Evolutionary conservation across 2,888 invertebrate genomes (phyloP), one percentile per base, ranked within the genome.

Genomic region (Cephus pygmeus): DNA sequence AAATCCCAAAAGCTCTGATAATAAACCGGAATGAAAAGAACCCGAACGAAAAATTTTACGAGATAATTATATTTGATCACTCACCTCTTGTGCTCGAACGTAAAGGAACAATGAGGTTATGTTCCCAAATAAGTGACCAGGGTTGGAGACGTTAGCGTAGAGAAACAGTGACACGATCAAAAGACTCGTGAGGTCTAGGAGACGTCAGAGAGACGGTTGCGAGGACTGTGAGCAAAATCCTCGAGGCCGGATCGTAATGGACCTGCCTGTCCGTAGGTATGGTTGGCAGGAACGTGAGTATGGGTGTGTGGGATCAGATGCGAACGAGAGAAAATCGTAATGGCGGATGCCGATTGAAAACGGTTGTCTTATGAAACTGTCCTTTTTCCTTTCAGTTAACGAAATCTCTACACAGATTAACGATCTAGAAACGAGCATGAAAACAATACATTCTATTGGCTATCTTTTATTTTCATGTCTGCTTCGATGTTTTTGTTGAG

Each of bases 171-270:
- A 23, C 56, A 56, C 56, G 56, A 56, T 56, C 56, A 56, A 40
- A 40, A 56, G 56, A 56, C 56, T 56, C 56, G 56, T 56, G 56
- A 56, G 56, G 23, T 56, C 56, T 56, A 56, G 56, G 23, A 56
- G 23, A 56, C 56, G 23, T 23, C 56, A 56, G 56, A 56, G 56
- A 56, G 56, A 56, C 9, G 56, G 88, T 88, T 87, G 87, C 87
- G 84, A 89, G 86, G 83, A 86, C 88, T 88, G 87, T 86, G 88
- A 90, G 86, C 85, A 83, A 86, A 87, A 88, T 88, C 86, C 56
- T 56, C 56, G 56, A 56, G 56, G 56, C 56, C 56, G 56, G 23
- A 56, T 56, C 56, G 56, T 56, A 56, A 56, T 56, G 56, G 56
- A 56, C 56, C 56, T 56, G 56, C 9, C 56, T 56, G 56, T 56